Percentiles rank a stretch among this genome's conserved stretches.
Conservation (phyloP, 1,140 invertebrate genomes). For the Papilio dardanus region DNA sequence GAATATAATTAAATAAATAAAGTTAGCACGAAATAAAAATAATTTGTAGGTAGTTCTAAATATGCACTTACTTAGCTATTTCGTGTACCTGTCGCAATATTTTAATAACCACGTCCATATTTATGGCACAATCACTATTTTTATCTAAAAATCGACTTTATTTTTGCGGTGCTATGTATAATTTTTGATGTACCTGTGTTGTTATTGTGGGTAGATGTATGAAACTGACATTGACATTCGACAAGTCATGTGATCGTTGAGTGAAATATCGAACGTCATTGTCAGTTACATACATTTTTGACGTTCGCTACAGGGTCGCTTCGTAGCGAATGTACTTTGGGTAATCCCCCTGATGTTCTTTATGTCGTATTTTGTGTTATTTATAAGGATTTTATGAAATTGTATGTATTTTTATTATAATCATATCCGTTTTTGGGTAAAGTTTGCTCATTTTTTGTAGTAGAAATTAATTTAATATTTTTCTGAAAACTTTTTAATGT, state of each 20-base stretch:
- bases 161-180: conserved; percentile 10
- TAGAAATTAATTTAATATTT: conserved; percentile 14
- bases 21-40: not conserved
- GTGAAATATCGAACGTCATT: too few relatives aligned
- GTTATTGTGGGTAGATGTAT: not conserved
- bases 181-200: not conserved
- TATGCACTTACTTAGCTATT: not conserved
- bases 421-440: not conserved
- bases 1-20: not conserved
- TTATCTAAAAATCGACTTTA: not conserved
- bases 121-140: not conserved
- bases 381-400: not conserved
- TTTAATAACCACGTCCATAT: conserved; percentile 4
- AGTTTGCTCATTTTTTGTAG: conserved; percentile 11
- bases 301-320: too few relatives aligned
- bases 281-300: too few relatives aligned
- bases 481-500: conserved; percentile 7
- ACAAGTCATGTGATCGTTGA: too few relatives aligned
- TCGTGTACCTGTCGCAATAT: not conserved
- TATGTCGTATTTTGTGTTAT: not conserved
- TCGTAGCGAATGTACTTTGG: too few relatives aligned
- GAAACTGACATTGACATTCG: too few relatives aligned
- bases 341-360: not conserved
- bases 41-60: conserved; percentile 1
- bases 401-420: not conserved